Conservation (phyloP, 2,888 invertebrate species). For the Doris montereyensis region DNA sequence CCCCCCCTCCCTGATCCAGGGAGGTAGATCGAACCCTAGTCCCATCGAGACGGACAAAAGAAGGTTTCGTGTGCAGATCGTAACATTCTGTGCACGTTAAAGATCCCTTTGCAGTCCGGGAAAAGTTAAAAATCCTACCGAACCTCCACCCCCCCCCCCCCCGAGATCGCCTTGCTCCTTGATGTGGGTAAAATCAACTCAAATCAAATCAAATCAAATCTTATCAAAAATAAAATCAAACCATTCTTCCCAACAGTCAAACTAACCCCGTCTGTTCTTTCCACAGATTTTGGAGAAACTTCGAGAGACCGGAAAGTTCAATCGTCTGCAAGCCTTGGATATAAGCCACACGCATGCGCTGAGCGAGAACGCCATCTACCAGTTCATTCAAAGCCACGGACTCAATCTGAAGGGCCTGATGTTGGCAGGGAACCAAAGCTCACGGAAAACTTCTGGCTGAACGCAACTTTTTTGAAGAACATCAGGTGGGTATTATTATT, state of each 20-base stretch:
- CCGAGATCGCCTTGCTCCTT: too few relatives aligned
- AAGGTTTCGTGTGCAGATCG: too few relatives aligned
- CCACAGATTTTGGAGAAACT: conserved; percentile 86
- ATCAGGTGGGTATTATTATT: conserved; percentile 80
- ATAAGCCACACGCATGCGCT: conserved; percentile 96
- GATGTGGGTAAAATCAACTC: too few relatives aligned
- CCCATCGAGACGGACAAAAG: too few relatives aligned
- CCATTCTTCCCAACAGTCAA: not conserved
- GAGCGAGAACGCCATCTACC: conserved; percentile 91
- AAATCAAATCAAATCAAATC: too few relatives aligned
- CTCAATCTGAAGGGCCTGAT: conserved; percentile 89
- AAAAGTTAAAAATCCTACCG: too few relatives aligned
- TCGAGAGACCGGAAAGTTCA: conserved; percentile 85
- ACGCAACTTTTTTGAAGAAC: conserved; percentile 90
- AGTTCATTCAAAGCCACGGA: conserved; percentile 92
- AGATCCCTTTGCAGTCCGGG: too few relatives aligned
- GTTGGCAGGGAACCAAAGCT: conserved; percentile 96
- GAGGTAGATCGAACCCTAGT: too few relatives aligned
- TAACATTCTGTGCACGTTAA: too few relatives aligned
- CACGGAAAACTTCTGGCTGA: conserved; percentile 98
- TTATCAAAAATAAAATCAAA: too few relatives aligned
- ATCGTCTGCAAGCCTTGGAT: conserved; percentile 88
- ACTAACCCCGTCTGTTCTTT: not conserved
- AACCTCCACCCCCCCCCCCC: too few relatives aligned
- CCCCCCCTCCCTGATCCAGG: too few relatives aligned